Percentiles rank a stretch among this genome's conserved stretches.
phyloP scores from a whole-genome alignment of 1,140 invertebrate species.

The Gonioctena quinquepunctata region DNA sequence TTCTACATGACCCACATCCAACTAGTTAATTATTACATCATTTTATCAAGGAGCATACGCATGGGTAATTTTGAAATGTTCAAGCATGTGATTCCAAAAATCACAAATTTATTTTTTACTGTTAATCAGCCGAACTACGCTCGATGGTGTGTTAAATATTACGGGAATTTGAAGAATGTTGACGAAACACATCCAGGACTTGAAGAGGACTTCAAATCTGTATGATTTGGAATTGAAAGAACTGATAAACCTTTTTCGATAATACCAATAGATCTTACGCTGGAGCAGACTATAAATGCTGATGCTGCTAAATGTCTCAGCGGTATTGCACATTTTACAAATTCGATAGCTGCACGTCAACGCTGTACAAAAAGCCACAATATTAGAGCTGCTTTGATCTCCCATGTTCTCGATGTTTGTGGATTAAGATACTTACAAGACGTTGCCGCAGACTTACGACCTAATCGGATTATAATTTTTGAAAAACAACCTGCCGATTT shows the following conservation, averaged over 20 bases:
- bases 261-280: slow-evolving; percentile 35
- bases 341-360: slow-evolving; percentile 33
- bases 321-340: slow-evolving; percentile 35
- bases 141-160: slow-evolving; percentile 21
- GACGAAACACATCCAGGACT: too few species aligned
- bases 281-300: slow-evolving; percentile 47
- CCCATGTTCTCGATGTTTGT: slow-evolving; percentile 23
- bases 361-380: slow-evolving; percentile 30
- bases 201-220: slow-evolving; percentile 23
- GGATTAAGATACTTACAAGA: too few species aligned
- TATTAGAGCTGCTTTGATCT: slow-evolving; percentile 18
- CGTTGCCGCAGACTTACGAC: not conserved
- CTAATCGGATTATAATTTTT: too few species aligned
- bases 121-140: slow-evolving; percentile 32
- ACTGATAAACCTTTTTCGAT: slow-evolving; percentile 32
- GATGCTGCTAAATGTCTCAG: slow-evolving; percentile 35
- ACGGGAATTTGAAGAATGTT: slow-evolving; percentile 21
- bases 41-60: too few species aligned
- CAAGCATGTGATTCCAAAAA: too few species aligned
- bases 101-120: slow-evolving; percentile 33
- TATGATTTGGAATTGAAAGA: slow-evolving; percentile 38
- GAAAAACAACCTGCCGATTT: too few species aligned
- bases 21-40: too few species aligned
- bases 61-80: too few species aligned
- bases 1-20: too few species aligned